These are phyloP conservation scores for Dicranocentrus wangi DNA, from an alignment of 2,888 invertebrate genomes.

Conservation along the genomic window DNA sequence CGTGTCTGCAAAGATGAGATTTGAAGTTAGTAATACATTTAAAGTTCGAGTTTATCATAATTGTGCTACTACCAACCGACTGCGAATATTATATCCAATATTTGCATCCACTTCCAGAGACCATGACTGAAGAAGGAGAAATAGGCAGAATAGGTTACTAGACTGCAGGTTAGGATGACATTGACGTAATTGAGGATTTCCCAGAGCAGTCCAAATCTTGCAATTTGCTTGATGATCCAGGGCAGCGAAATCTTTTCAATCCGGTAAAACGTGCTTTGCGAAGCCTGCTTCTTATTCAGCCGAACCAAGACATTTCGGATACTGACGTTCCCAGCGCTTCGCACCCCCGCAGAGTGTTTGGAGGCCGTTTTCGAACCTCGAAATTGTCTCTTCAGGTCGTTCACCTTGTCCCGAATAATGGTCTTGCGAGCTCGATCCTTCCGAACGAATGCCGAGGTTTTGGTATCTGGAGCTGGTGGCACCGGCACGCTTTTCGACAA, in stretches of 20 bases:
- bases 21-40: neutral
- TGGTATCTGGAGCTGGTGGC: neutral
- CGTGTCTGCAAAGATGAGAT: constrained; percentile 42
- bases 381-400: neutral
- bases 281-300: neutral
- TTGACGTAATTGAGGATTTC: constrained; percentile 41
- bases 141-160: constrained; percentile 53
- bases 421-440: neutral
- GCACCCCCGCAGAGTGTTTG: neutral
- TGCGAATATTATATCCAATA: neutral
- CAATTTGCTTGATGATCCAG: constrained; percentile 31
- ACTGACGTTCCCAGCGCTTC: constrained; percentile 30
- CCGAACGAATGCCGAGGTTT: neutral
- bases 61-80: neutral
- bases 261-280: constrained; percentile 11
- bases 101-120: constrained; percentile 37
- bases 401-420: no score
- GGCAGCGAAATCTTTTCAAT: constrained; percentile 26
- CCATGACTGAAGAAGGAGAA: constrained; percentile 54
- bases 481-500: constrained; percentile 6
- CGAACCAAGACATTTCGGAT: constrained; percentile 17
- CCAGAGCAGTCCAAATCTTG: constrained; percentile 50
- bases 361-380: neutral
- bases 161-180: constrained; percentile 30
- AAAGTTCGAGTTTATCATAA: neutral